phyloP scores from a whole-genome alignment of 35 echinoderm and acorn worm genomes.

The Lytechinus variegatus region DNA sequence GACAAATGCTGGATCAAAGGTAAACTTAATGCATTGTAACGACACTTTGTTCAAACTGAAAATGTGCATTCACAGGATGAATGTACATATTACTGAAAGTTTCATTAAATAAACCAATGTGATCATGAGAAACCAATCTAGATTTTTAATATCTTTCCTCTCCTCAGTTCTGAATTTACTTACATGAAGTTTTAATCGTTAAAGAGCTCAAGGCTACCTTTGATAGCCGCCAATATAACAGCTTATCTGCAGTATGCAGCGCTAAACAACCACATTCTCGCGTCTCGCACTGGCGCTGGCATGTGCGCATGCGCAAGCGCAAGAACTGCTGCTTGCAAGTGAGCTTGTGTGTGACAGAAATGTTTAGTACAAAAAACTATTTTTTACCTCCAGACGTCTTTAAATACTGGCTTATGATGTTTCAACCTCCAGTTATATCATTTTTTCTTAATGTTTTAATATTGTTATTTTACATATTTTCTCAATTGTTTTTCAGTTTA shows the following conservation, averaged over 20 bases:
- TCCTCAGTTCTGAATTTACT: neutral
- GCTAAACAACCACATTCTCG: slow-evolving; percentile 7
- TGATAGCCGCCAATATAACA: neutral
- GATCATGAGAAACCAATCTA: too few species aligned
- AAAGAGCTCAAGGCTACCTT: neutral
- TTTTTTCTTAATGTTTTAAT: neutral
- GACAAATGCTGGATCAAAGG: neutral
- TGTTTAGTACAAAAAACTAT: neutral
- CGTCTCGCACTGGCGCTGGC: neutral
- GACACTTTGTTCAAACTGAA: neutral
- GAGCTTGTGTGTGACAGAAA: slow-evolving; percentile 46
- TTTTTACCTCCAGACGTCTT: slow-evolving; percentile 37
- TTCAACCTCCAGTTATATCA: neutral
- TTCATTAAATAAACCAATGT: too few species aligned
- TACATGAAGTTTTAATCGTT: neutral
- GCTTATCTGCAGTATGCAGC: neutral
- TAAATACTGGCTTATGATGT: slow-evolving; percentile 47
- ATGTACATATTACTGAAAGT: too few species aligned
- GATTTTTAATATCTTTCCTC: too few species aligned
- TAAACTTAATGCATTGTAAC: neutral
- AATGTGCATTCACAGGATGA: neutral
- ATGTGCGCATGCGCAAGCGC: neutral
- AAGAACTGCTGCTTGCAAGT: neutral
- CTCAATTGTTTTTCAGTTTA: slow-evolving; percentile 1
- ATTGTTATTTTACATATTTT: neutral